phyloP scores from a whole-genome alignment of 2,797 vertebrate species.

The Ptychadena robeensis region DNA sequence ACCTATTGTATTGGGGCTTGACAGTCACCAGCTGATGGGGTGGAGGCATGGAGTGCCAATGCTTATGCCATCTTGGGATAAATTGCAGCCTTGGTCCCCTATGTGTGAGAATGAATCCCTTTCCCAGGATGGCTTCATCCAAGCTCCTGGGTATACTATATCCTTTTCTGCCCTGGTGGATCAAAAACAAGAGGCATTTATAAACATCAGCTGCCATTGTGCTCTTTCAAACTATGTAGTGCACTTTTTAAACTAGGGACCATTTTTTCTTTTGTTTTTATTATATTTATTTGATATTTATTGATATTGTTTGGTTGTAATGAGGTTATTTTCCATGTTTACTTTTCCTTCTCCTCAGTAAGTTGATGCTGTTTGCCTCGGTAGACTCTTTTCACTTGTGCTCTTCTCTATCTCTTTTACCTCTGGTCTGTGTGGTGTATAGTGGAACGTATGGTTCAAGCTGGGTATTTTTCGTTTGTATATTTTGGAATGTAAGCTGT shows the following conservation, averaged over 20 bases:
- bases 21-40: neutral
- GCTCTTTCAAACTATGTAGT: conserved; percentile 42
- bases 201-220: conserved; percentile 51
- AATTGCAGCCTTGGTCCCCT: neutral
- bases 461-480: conserved; percentile 59
- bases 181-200: conserved; percentile 38
- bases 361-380: conserved; percentile 37
- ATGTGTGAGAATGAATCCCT: neutral
- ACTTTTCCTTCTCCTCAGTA: conserved; percentile 21
- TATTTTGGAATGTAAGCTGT: conserved; percentile 63
- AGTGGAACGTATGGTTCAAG: conserved; percentile 60
- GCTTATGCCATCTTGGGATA: neutral
- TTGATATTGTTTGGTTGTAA: conserved; percentile 55
- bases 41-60: neutral
- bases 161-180: conserved; percentile 23
- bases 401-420: conserved; percentile 43
- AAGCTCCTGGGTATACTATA: conserved; percentile 13
- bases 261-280: no score
- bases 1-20: no score
- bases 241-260: conserved; percentile 54
- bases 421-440: conserved; percentile 57
- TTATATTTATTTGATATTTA: conserved; percentile 55
- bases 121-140: conserved; percentile 15
- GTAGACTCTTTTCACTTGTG: conserved; percentile 33
- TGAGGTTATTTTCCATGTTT: conserved; percentile 14